These are phyloP conservation scores for Choristoneura fumiferana DNA, from an alignment of 1,140 invertebrate genomes.

Conservation along the genomic window DNA sequence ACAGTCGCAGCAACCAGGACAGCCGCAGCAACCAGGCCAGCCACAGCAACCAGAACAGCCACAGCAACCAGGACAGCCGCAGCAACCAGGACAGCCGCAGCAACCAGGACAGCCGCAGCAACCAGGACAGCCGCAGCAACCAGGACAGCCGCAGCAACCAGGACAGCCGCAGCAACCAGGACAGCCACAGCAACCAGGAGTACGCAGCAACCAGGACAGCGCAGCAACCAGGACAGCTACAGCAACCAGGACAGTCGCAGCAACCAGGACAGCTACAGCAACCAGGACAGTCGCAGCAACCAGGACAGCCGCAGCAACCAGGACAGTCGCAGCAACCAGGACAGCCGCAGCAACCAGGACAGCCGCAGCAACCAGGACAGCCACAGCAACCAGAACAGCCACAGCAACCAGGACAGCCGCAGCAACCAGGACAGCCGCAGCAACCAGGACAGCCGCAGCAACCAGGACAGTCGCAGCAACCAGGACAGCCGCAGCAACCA, in stretches of 20 bases:
- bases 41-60: neutral
- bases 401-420: neutral
- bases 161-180: too few species aligned
- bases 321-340: neutral
- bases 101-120: neutral
- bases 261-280: too few species aligned
- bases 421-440: neutral
- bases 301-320: neutral
- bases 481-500: too few species aligned
- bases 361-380: neutral
- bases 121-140: neutral
- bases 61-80: neutral
- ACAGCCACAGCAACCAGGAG: too few species aligned
- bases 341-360: too few species aligned
- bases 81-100: neutral
- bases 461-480: too few species aligned
- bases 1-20: neutral
- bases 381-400: too few species aligned
- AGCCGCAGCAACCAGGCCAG: neutral
- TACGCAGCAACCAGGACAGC: neutral
- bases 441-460: neutral
- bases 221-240: neutral
- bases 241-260: neutral
- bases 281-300: neutral
- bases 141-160: neutral